Conservation (phyloP, 2,113 vertebrate species). For the Grallaria varia region DNA sequence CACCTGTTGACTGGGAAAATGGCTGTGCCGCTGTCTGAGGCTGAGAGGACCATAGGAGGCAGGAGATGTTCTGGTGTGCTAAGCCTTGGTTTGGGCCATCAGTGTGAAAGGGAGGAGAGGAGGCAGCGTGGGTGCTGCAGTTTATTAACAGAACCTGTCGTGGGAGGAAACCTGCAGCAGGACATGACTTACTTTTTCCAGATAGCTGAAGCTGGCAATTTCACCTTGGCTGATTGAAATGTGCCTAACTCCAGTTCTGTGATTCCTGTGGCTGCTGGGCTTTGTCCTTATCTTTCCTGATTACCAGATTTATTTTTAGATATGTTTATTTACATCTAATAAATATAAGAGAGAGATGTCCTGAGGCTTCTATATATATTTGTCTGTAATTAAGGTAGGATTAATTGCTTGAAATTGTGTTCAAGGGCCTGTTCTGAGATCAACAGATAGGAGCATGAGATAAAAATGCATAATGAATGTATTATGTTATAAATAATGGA, state of each 20-base stretch:
- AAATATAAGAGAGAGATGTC: neutral
- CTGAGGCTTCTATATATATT: neutral
- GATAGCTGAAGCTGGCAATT: accelerated
- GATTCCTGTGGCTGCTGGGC: neutral
- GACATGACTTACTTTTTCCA: neutral
- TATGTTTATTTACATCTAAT: neutral
- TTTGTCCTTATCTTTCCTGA: neutral
- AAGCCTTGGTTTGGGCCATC: neutral
- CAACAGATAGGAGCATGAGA: slow-evolving; percentile 9
- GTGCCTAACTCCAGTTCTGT: neutral
- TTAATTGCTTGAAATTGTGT: slow-evolving; percentile 33
- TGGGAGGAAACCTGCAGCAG: neutral
- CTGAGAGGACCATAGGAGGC: too few relatives aligned
- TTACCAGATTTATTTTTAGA: neutral
- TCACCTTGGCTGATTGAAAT: neutral
- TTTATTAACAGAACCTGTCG: neutral
- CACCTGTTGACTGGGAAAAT: neutral
- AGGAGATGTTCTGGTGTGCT: neutral
- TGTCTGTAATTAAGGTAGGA: slow-evolving; percentile 30
- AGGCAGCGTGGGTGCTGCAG: too few relatives aligned
- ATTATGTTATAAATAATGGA: slow-evolving; percentile 51
- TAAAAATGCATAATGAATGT: slow-evolving; percentile 18
- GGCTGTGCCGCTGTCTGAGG: neutral
- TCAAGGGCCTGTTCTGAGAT: slow-evolving; percentile 19
- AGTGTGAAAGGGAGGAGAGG: neutral